Evolutionary conservation across 2,888 invertebrate genomes (phyloP).

Genomic region (Yponomeuta evonymella): DNA sequence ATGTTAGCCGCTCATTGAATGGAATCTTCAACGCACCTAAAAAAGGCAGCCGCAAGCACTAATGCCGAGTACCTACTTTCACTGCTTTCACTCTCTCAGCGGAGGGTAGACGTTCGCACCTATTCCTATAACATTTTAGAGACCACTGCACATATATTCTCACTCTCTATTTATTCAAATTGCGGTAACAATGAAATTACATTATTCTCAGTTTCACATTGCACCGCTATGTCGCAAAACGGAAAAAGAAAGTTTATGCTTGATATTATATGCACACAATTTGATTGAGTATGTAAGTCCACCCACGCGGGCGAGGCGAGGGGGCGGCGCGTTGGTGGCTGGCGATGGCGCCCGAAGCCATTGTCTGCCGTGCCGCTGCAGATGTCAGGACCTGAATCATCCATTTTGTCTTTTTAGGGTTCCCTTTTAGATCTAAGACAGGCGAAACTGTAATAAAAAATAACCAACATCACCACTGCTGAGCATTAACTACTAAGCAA

Average conservation of each 20-base stretch:
- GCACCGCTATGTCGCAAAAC: slow-evolving; percentile 49
- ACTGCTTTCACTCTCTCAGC: slow-evolving; percentile 65
- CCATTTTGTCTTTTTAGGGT: neutral
- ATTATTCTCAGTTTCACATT: slow-evolving; percentile 42
- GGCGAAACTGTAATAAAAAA: no score
- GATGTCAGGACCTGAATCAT: neutral
- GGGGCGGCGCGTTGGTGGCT: neutral
- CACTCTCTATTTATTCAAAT: slow-evolving; percentile 71
- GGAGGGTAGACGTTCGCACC: slow-evolving; percentile 30
- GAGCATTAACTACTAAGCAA: no score
- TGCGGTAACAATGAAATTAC: slow-evolving; percentile 56
- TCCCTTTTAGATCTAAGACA: no score
- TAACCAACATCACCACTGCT: no score
- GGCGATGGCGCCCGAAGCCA: slow-evolving; percentile 7
- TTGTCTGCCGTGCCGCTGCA: neutral
- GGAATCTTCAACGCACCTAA: neutral
- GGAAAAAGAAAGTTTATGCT: slow-evolving; percentile 61
- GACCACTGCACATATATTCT: slow-evolving; percentile 31
- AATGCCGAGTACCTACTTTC: slow-evolving; percentile 47
- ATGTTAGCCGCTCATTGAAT: neutral
- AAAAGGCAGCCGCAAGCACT: neutral
- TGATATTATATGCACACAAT: slow-evolving; percentile 51
- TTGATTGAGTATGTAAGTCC: slow-evolving; percentile 51
- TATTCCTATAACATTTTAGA: slow-evolving; percentile 37
- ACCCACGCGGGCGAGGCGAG: slow-evolving; percentile 40